phyloP scores from a whole-genome alignment of 2,888 invertebrate genomes.

The Julus scanicus region DNA sequence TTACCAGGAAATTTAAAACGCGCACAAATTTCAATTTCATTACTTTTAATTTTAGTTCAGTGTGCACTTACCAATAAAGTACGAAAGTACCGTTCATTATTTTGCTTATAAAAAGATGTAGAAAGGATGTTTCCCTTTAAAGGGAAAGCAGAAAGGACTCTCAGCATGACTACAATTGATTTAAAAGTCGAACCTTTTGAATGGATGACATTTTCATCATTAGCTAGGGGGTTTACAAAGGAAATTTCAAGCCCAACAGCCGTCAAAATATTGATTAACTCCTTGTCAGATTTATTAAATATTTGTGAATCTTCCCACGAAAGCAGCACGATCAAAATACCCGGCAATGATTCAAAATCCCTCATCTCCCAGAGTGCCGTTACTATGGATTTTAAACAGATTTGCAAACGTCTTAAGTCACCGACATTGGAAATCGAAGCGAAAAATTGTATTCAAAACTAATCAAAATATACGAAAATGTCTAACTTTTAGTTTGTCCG shows the following conservation, averaged over 20 bases:
- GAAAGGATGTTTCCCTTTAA: background rate
- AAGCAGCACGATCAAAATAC: background rate
- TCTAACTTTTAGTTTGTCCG: too few species aligned
- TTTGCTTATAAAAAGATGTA: background rate
- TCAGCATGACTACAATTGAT: constrained; percentile 27
- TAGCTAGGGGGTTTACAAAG: background rate
- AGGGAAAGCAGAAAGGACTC: background rate
- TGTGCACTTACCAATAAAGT: background rate
- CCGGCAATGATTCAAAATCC: background rate
- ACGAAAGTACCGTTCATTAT: constrained; percentile 5
- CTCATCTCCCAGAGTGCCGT: background rate
- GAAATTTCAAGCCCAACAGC: background rate
- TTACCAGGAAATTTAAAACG: background rate
- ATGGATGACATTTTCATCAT: constrained; percentile 33
- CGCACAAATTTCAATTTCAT: background rate
- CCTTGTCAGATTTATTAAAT: constrained; percentile 22
- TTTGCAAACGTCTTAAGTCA: background rate
- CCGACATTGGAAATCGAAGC: background rate
- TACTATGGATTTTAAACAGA: background rate
- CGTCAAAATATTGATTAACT: constrained; percentile 33
- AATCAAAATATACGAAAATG: background rate
- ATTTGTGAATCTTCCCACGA: background rate
- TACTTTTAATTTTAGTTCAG: background rate
- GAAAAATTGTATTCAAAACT: background rate
- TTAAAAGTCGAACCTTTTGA: constrained; percentile 20